Evolutionary conservation across 2,797 vertebrate species (phyloP).

Genomic region (Bovichtus diacanthus): DNA sequence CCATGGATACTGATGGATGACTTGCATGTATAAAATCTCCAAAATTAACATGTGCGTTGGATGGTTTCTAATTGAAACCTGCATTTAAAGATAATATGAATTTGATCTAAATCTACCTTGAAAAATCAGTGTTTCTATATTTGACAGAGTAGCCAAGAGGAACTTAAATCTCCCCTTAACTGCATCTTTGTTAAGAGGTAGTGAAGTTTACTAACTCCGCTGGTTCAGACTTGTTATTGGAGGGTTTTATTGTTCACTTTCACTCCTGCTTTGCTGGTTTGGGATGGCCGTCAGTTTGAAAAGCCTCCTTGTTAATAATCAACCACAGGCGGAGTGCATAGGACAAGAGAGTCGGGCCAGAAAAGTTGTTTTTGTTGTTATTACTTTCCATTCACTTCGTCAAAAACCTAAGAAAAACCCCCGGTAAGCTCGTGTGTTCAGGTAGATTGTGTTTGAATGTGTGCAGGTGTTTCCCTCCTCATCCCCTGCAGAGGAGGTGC

Average conservation of each 20-base stretch:
- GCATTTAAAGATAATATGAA: neutral
- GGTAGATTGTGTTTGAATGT: neutral
- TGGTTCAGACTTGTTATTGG: too few species aligned
- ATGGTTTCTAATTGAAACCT: neutral
- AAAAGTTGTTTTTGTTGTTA: too few species aligned
- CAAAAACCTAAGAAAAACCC: neutral
- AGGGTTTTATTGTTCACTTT: neutral
- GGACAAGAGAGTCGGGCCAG: too few species aligned
- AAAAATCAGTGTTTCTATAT: neutral
- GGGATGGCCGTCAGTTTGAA: neutral
- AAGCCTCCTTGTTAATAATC: neutral
- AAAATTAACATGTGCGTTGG: neutral
- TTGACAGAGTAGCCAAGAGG: too few species aligned
- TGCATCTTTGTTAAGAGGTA: neutral
- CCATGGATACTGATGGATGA: neutral
- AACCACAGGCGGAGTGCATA: too few species aligned
- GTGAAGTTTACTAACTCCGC: neutral
- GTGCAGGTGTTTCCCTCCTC: constrained; percentile 8
- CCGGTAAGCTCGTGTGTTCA: neutral
- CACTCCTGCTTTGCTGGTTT: neutral
- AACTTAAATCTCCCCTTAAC: neutral
- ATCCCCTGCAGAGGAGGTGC: constrained; percentile 1
- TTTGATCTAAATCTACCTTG: neutral
- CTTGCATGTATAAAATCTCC: neutral
- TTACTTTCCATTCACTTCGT: neutral